A percentile compares a stretch with the other conserved stretches of the same genome.
Evolutionary conservation across 1,140 invertebrate species (phyloP).

Genomic region (Belonocnema kinseyi): DNA sequence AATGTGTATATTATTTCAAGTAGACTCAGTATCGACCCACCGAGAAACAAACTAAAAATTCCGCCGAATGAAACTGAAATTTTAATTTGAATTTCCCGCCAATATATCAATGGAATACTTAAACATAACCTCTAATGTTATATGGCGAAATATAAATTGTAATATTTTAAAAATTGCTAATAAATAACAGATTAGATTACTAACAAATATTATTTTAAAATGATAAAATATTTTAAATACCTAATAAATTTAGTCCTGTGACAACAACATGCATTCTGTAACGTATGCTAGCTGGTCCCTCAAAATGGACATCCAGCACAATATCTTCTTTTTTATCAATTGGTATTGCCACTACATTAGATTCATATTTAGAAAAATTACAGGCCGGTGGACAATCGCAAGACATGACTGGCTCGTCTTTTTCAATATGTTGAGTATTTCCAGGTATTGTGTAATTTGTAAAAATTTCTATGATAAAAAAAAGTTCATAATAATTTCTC

Average conservation of each 20-base stretch:
- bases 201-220: not conserved
- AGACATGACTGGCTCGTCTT: not conserved
- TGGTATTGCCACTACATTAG: not conserved
- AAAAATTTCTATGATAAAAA: not conserved
- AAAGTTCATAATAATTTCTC: not conserved
- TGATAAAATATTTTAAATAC: not conserved
- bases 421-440: not conserved
- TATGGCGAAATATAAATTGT: not conserved
- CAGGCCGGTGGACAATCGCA: constrained; percentile 6
- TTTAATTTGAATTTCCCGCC: no score
- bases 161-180: not conserved
- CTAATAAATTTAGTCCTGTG: not conserved
- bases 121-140: not conserved
- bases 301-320: not conserved
- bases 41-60: not conserved
- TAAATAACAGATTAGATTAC: not conserved
- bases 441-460: not conserved
- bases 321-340: not conserved
- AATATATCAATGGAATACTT: not conserved
- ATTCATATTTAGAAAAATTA: constrained; percentile 1
- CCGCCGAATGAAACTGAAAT: not conserved
- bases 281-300: not conserved
- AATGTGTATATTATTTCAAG: not conserved
- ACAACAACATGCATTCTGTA: not conserved
- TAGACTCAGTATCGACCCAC: not conserved